phyloP scores from a whole-genome alignment of 2,797 vertebrate genomes.

The Typhlichthys eigenmanni region DNA sequence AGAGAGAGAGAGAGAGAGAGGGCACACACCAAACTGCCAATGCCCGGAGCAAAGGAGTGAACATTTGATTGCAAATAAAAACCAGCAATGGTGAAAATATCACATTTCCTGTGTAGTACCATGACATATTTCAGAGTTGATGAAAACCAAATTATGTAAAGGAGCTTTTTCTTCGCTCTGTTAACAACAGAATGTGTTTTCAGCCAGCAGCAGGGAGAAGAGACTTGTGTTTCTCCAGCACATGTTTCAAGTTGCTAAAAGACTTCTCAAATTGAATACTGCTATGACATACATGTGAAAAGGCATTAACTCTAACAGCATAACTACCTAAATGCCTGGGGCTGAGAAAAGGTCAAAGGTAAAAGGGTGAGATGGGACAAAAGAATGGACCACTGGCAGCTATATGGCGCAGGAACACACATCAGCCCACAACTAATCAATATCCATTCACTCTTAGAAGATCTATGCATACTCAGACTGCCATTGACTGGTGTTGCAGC shows the following conservation, averaged over 20 bases:
- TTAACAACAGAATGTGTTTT: background rate
- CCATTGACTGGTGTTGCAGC: conserved; percentile 19
- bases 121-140: background rate
- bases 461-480: conserved; percentile 23
- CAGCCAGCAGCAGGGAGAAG: background rate
- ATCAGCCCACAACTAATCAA: conserved; percentile 35
- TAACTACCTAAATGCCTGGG: conserved; percentile 18
- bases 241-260: background rate
- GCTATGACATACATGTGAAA: background rate
- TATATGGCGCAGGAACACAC: conserved; percentile 35
- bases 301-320: conserved; percentile 38
- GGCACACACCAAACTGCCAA: background rate
- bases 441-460: conserved; percentile 40
- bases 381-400: conserved; percentile 12
- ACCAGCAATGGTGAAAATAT: conserved; percentile 17
- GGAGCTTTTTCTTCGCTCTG: background rate
- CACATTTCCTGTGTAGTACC: conserved; percentile 3
- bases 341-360: conserved; percentile 56
- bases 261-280: background rate
- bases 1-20: background rate
- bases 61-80: conserved; percentile 29
- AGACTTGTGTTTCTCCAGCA: background rate
- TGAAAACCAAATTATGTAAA: conserved; percentile 9
- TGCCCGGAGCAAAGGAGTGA: conserved; percentile 15
- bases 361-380: conserved; percentile 46